Percentiles rank a stretch among this genome's conserved stretches.
phyloP scores from a whole-genome alignment of 2,113 vertebrate species.

The Callorhinus ursinus region DNA sequence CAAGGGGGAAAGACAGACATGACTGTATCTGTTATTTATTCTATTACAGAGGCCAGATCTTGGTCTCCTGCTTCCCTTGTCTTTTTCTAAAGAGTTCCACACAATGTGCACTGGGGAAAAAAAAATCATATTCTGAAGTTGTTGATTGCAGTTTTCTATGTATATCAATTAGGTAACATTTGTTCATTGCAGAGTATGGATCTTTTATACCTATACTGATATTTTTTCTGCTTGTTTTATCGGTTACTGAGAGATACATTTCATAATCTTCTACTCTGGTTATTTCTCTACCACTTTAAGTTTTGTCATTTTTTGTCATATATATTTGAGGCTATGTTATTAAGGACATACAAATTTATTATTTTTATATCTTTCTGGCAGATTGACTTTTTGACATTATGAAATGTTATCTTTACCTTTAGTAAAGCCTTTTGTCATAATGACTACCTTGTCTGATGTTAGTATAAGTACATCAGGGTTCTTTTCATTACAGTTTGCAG shows the following conservation, averaged over 20 bases:
- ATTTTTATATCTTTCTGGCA: constrained; percentile 7
- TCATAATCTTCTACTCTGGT: not conserved
- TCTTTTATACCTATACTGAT: not conserved
- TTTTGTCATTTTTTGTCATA: not conserved
- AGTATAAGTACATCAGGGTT: not conserved
- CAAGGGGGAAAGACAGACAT: not conserved
- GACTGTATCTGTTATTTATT: not conserved
- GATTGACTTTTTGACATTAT: not conserved
- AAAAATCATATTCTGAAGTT: not conserved
- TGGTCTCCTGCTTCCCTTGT: not conserved
- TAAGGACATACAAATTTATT: not conserved
- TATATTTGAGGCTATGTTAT: not conserved
- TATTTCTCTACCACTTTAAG: not conserved
- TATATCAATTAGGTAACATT: not conserved
- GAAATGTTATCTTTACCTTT: not conserved
- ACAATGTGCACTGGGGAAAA: not conserved
- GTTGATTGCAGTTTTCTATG: not conserved
- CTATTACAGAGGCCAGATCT: not conserved
- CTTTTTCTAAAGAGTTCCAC: not conserved
- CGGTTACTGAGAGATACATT: not conserved
- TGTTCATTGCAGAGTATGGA: not conserved
- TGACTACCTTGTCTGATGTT: not conserved
- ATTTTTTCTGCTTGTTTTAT: not conserved
- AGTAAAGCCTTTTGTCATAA: not conserved
- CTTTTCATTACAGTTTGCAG: not conserved